Evolutionary conservation across 2,888 invertebrate species (phyloP).

Genomic region (Timema cristinae): DNA sequence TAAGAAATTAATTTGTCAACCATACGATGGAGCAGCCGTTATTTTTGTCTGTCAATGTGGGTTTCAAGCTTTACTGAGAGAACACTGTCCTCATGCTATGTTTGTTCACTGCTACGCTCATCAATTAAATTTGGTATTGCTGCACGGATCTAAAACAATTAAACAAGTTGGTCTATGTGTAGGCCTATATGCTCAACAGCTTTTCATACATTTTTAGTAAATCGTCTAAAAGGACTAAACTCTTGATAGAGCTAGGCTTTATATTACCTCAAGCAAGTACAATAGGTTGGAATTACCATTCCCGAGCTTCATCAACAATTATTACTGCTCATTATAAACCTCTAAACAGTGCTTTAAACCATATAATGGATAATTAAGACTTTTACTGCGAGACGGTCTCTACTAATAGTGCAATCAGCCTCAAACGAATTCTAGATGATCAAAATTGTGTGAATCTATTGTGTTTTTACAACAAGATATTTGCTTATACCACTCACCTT

Average conservation of each 20-base stretch:
- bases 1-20: neutral
- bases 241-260: neutral
- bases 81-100: neutral
- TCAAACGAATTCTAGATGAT: too few species aligned
- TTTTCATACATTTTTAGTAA: neutral
- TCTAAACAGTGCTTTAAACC: too few species aligned
- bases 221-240: neutral
- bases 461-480: too few species aligned
- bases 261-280: neutral
- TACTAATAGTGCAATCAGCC: too few species aligned
- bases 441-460: too few species aligned
- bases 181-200: neutral
- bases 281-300: conserved; percentile 8
- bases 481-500: too few species aligned
- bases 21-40: conserved; percentile 1
- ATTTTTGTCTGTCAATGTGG: neutral
- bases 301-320: neutral
- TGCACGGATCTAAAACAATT: neutral
- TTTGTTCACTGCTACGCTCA: conserved; percentile 8
- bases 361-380: too few species aligned
- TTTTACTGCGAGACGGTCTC: too few species aligned
- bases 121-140: neutral
- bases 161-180: too few species aligned
- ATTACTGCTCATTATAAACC: too few species aligned
- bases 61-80: neutral